Evolutionary conservation across 2,797 vertebrate genomes (phyloP), one percentile per base, ranked within the genome.

Genomic region (Masticophis lateralis): DNA sequence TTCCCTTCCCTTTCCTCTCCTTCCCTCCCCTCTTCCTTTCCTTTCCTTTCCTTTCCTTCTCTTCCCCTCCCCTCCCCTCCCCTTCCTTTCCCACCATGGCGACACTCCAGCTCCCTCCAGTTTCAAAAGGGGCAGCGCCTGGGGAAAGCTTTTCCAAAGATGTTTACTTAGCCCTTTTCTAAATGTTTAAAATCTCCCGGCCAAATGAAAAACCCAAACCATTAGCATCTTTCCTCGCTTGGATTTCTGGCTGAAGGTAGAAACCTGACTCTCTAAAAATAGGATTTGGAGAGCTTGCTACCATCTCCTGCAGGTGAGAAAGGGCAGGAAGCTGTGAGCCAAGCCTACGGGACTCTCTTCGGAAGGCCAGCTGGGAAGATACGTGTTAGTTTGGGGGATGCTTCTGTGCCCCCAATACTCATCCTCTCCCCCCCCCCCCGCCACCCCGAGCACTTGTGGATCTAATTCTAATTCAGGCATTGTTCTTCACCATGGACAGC

Each of bases 151-250:
- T 92, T 94, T 95, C 93, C 89, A 37, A 43, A 93, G 74, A 27
- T 91, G 91, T 95, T 96, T 74, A 92, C 83, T 1, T 9, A 22
- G 28, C 0, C 12, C 60, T 94, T 92, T 93, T 93, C 92, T 92
- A 95, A 97, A 94, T 93, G 92, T 95, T 96, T 96, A 66, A 95
- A 95, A n/a, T 22, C 55, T 92, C 28, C 1, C 10, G 25, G 91
- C 92, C 93, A 93, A 94, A 95, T 61, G n/a, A 59, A 94, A 96
- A 91, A 47, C 88, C 79, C 79, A 69, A 89, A 91, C 16, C 89
- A 90, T 43, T 89, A 18, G 1, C 0, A 55, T 32, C 63, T 7
- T 22, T 53, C 91, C 61, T 2, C 28, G 66, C 90, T 88, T 47
- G 0, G 86, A 18, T 59, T 27, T 93, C 63, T 47, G 0, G 1